Percentiles rank a stretch among this genome's conserved stretches.
phyloP scores from a whole-genome alignment of 2,797 vertebrate species.

The Gouania willdenowi region DNA sequence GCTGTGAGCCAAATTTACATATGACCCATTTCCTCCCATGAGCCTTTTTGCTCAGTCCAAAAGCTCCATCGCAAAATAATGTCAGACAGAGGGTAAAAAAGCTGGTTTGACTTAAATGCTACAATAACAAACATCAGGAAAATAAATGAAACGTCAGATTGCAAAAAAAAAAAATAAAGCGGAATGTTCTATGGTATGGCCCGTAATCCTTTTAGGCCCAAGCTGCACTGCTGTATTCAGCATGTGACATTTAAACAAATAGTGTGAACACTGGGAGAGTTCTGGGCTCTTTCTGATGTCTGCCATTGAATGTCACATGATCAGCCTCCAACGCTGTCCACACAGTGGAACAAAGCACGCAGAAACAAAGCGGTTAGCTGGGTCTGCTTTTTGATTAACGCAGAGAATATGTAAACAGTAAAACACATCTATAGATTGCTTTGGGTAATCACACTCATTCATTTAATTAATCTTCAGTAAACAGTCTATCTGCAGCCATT shows the following conservation, averaged over 20 bases:
- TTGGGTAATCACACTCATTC: no score
- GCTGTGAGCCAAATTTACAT: conserved; percentile 48
- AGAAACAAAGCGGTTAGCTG: no score
- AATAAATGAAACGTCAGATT: conserved; percentile 5
- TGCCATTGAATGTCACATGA: conserved; percentile 27
- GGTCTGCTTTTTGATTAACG: no score
- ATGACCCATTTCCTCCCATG: conserved; percentile 55
- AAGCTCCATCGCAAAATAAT: conserved; percentile 12
- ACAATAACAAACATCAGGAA: background rate
- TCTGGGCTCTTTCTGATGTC: conserved; percentile 11
- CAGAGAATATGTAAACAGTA: no score
- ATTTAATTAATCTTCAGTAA: no score
- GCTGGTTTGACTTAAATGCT: background rate
- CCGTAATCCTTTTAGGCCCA: conserved; percentile 30
- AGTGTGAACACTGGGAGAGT: conserved; percentile 14
- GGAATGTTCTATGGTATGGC: conserved; percentile 1
- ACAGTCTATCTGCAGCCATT: no score
- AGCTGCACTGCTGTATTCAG: conserved; percentile 17
- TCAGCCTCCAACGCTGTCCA: conserved; percentile 6
- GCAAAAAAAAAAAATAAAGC: conserved; percentile 3
- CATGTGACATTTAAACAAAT: conserved; percentile 46
- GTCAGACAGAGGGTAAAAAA: background rate
- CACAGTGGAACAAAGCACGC: background rate
- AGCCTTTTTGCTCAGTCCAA: conserved; percentile 15
- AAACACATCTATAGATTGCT: no score